phyloP scores from a whole-genome alignment of 2,888 invertebrate species.

The Ornithoptera alexandrae region DNA sequence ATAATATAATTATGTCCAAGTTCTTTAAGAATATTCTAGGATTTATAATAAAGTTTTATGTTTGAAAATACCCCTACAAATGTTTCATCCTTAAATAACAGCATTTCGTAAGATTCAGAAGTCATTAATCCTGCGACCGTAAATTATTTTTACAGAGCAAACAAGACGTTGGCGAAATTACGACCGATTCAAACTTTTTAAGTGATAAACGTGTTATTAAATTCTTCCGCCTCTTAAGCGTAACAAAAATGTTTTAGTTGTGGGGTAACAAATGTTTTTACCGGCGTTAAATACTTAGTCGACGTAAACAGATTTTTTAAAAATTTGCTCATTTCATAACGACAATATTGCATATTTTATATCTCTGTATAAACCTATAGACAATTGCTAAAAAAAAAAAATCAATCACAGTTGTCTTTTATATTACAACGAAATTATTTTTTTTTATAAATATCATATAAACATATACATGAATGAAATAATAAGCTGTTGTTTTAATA shows the following conservation, averaged over 20 bases:
- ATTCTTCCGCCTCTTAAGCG: constrained; percentile 26
- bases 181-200: constrained; percentile 19
- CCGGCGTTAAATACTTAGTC: background rate
- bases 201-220: constrained; percentile 26
- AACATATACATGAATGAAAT: no score
- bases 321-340: background rate
- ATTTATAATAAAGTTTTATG: background rate
- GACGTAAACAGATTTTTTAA: background rate
- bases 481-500: no score
- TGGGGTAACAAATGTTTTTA: background rate
- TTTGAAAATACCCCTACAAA: background rate
- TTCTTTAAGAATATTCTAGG: background rate
- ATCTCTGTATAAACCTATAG: no score
- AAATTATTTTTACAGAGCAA: constrained; percentile 22
- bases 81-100: background rate
- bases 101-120: constrained; percentile 4
- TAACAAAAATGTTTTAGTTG: constrained; percentile 14
- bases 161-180: constrained; percentile 13
- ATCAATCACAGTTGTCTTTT: no score
- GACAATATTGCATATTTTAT: no score
- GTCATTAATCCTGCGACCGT: constrained; percentile 21
- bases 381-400: no score
- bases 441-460: no score
- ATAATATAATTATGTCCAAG: background rate
- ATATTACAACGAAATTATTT: no score